Base-by-base conservation (phyloP, 92 coral and sea anemone species). In the Pocillopora grandis region DNA sequence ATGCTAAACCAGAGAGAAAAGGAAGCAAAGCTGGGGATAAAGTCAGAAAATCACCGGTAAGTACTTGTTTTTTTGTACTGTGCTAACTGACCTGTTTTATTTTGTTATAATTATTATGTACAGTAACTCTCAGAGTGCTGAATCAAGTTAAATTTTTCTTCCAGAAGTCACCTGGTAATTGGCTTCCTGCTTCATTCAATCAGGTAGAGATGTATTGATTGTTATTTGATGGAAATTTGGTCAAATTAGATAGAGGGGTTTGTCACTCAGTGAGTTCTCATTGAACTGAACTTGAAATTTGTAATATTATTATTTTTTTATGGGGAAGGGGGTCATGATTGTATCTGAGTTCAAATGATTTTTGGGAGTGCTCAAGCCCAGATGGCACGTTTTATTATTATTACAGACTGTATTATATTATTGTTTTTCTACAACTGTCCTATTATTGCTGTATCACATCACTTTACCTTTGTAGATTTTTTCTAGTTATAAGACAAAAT, bases 101-200 rank as follows among this genome's bases (percentile, higher is more conserved):
- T 27, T 27, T 27, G 31, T 27, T 27, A 27, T 27, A 27, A 27
- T 27, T 27, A 27, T 27, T 27, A 27, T 27, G 31, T 27, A 27
- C 31, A 1, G 31, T 72, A 18, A 60, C 18, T 16, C 23, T 31
- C 2, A 62, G 42, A 57, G 20, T 80, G 5, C 16, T 10, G 1
- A 42, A 70, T 77, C 8, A 33, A 13, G 57, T 70, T 69, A 31
- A 36, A 66, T 42, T 60, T 23, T 79, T 42, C 71, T 65, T 62
- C 2, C 81, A 96, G 98, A 94, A 85, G 83, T 90, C 98, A 16
- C 93, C 98, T 63, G 86, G 90, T 23, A 93, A 90, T 55, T 96
- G 98, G 98, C 95, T 96, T 17, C 98, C 98, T 63, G 98, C 98
- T n/a, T 96, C 98, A 23, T 92, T 96, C 88, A 94, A 96, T 87